A percentile compares a stretch with the other conserved stretches of the same genome.
Conservation (phyloP, 2,113 vertebrate genomes). For the Tyto alba region DNA sequence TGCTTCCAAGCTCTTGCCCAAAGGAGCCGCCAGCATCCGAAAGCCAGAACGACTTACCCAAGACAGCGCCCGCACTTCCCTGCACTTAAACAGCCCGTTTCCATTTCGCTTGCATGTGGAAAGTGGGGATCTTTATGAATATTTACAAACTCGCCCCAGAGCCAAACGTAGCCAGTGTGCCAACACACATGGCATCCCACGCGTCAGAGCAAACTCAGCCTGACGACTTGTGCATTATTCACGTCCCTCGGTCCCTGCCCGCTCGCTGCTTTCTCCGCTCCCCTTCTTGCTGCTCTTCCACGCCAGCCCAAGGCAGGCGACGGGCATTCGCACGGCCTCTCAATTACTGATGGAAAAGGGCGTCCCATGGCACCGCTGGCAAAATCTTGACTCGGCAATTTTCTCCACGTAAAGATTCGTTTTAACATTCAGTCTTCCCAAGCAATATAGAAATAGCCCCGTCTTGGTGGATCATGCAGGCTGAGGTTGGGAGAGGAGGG, state of each 20-base stretch:
- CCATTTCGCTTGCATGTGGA: background rate
- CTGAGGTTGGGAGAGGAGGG: background rate
- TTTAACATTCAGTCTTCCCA: background rate
- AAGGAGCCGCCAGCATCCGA: background rate
- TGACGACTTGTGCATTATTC: background rate
- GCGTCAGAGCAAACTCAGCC: background rate
- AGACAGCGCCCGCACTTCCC: background rate
- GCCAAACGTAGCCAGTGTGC: rapidly evolving
- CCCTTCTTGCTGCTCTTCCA: background rate
- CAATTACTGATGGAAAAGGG: background rate
- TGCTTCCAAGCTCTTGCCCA: background rate
- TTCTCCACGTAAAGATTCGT: background rate
- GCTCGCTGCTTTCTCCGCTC: too few species aligned
- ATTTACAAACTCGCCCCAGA: background rate
- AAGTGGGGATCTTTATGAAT: background rate
- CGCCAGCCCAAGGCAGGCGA: background rate
- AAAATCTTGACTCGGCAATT: background rate
- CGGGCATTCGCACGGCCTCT: background rate
- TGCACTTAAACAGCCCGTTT: background rate
- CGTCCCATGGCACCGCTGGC: background rate
- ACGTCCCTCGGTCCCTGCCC: background rate
- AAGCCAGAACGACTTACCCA: background rate
- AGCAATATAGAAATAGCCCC: background rate
- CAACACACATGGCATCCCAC: background rate
- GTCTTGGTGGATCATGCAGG: background rate